Evolutionary conservation across 2,113 vertebrate genomes (phyloP).

Genomic region (Ammodytes marinus): DNA sequence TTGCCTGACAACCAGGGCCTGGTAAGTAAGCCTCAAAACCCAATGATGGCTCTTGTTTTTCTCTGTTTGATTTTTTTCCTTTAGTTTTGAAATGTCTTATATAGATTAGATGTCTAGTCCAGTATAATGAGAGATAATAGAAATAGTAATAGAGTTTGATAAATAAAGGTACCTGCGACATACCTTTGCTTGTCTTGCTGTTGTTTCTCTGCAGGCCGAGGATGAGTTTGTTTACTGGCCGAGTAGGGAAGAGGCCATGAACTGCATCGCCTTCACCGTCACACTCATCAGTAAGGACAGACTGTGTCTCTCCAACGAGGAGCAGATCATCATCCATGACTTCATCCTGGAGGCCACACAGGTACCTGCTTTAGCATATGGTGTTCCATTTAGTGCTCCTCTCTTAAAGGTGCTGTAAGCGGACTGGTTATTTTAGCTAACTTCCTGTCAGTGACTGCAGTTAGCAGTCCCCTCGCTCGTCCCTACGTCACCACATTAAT

Average conservation of each 20-base stretch:
- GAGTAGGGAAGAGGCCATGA: slow-evolving; percentile 98
- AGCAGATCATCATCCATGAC: slow-evolving; percentile 99
- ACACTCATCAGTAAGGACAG: slow-evolving; percentile 99
- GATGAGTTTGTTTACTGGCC: slow-evolving; percentile 99
- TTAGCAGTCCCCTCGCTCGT: too few relatives aligned
- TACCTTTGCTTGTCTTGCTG: neutral
- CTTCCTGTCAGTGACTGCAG: neutral
- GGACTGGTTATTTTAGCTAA: neutral
- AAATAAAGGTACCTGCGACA: neutral
- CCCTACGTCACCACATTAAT: too few relatives aligned
- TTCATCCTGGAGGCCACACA: slow-evolving; percentile 99
- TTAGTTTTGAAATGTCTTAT: neutral
- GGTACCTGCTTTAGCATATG: slow-evolving; percentile 78
- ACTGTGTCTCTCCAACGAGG: slow-evolving; percentile 98
- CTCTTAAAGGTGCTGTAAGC: too few relatives aligned
- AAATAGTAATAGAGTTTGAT: neutral
- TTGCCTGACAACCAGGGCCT: slow-evolving; percentile 97
- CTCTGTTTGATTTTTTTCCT: neutral
- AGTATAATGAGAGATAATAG: neutral
- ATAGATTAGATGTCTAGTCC: neutral
- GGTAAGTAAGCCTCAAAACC: slow-evolving; percentile 81
- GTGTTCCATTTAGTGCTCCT: too few relatives aligned
- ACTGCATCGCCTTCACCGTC: slow-evolving; percentile 98
- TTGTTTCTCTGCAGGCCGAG: slow-evolving; percentile 88
- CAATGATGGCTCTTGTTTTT: neutral